Conservation (phyloP, 2,888 invertebrate species). For the Melinaea menophilus region DNA sequence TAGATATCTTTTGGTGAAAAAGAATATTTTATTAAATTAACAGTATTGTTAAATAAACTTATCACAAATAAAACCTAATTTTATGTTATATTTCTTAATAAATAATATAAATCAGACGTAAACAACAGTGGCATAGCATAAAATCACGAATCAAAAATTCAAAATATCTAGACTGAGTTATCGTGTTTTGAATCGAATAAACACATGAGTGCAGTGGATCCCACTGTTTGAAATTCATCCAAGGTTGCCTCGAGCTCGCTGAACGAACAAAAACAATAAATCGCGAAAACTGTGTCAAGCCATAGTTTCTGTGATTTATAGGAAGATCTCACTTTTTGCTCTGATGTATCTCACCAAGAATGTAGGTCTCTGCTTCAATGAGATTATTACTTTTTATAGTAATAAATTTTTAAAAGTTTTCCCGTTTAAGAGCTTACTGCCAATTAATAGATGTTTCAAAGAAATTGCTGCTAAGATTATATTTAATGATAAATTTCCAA, state of each 20-base stretch:
- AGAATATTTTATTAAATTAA: too few relatives aligned
- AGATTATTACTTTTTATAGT: not conserved
- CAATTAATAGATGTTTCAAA: too few relatives aligned
- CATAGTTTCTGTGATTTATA: conserved; percentile 13
- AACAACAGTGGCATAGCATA: too few relatives aligned
- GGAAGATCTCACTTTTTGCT: not conserved
- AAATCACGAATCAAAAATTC: too few relatives aligned
- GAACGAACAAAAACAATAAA: conserved; percentile 16
- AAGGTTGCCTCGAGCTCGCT: conserved; percentile 10
- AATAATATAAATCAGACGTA: too few relatives aligned
- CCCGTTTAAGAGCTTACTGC: not conserved
- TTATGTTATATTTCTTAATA: too few relatives aligned
- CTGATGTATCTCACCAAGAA: conserved; percentile 4
- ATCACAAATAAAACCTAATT: too few relatives aligned
- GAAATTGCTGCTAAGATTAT: too few relatives aligned
- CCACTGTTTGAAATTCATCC: conserved; percentile 12
- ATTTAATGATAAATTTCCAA: too few relatives aligned
- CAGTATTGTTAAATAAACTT: too few relatives aligned
- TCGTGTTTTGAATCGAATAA: not conserved
- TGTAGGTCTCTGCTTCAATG: conserved; percentile 6
- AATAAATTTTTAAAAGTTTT: not conserved
- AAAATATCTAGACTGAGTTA: too few relatives aligned
- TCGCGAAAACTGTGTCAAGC: conserved; percentile 16
- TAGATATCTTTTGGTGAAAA: too few relatives aligned
- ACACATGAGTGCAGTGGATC: not conserved